Percentiles rank a stretch among this genome's conserved stretches.
Evolutionary conservation across 2,113 vertebrate genomes (phyloP).

Genomic region (Neogale vison): DNA sequence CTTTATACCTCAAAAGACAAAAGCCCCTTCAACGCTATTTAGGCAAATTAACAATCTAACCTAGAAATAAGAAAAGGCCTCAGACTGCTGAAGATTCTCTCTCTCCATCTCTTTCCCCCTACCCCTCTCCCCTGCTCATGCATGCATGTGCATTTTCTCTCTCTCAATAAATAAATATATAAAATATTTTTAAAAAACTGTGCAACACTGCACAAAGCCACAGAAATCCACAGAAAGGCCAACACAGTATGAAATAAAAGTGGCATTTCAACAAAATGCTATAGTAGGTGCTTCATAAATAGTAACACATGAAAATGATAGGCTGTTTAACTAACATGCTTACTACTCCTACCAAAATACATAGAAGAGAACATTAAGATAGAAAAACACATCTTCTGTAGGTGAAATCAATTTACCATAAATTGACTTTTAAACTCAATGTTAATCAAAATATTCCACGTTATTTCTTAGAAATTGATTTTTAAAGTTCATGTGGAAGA

Average conservation of each 20-base stretch:
- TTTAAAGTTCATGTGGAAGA: conserved; percentile 16
- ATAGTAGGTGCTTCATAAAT: not conserved
- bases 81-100: not conserved
- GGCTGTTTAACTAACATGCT: not conserved
- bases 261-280: not conserved
- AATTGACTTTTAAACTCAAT: not conserved
- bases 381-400: not conserved
- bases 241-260: not conserved
- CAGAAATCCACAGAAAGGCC: not conserved
- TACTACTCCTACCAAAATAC: not conserved
- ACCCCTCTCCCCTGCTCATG: not conserved
- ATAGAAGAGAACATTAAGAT: not conserved
- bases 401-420: not conserved
- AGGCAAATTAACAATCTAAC: not conserved
- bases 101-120: not conserved
- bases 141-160: not conserved
- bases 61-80: not conserved
- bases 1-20: conserved; percentile 18
- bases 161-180: not conserved
- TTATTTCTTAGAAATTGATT: conserved; percentile 25
- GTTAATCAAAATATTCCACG: not conserved
- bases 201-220: not conserved
- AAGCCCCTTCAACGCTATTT: not conserved
- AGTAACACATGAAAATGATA: not conserved
- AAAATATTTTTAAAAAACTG: not conserved